Base-by-base conservation (phyloP, 2,113 vertebrate species). In the Hipposideros armiger region DNA sequence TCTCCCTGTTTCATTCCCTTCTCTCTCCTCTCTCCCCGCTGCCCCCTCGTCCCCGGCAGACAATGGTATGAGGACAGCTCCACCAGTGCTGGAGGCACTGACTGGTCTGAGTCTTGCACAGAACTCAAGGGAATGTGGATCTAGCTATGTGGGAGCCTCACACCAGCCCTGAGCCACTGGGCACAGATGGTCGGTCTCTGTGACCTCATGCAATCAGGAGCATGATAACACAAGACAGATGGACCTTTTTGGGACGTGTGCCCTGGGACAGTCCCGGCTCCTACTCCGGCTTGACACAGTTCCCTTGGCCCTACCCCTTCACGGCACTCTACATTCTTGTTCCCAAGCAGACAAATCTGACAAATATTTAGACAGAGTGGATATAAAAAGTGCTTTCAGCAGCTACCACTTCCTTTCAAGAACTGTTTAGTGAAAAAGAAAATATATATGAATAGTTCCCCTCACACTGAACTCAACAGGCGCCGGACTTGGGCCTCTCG, bases 311-410 rank as follows among this genome's bases (percentile, higher is more conserved):
- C 93, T 50, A 1, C 13, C 74, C 58, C 85, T 93, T 96, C 94
- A 77, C 90, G 91, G 97, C 84, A 92, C 93, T 96, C 96, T 90
- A 66, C 36, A 28, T 95, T 91, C 76, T 97, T 97, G 94, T 92
- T 96, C 95, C 72, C 87, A 96, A 90, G 94, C 97, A 97, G 92
- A 96, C 96, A 98, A 77, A 97, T 93, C 92, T 36, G 85, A 96
- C 97, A 98, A 98, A 98, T 98, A 98, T 98, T 98, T 98, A 98
- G 97, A 98, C 94, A 98, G 97, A 95, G 96, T 90, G 76, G 95
- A 94, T 96, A 97, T 93, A 97, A 98, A 98, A 98, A 98, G 95
- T 95, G 86, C 89, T 97, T 97, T 97, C 96, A 98, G 94, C 81
- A 95, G 97, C 92, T 97, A 97, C 92, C 95, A 97, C 89, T 98